Conservation (phyloP, 2,888 invertebrate species). For the Acrobasis suavella region DNA sequence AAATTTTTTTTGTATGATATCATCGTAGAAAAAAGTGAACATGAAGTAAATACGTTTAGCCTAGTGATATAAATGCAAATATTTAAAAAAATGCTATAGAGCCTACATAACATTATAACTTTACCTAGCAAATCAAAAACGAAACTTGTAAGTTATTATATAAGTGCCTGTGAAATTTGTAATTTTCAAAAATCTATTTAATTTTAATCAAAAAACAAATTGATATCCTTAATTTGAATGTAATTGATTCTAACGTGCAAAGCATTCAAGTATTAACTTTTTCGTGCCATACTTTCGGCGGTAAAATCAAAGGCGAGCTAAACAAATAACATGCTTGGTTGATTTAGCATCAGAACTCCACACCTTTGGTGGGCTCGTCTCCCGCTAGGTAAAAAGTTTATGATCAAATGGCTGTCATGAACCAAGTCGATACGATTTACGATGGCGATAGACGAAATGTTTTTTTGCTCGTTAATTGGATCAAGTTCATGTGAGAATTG, state of each 20-base stretch:
- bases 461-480: constrained; percentile 20
- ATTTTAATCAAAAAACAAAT: background rate
- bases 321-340: constrained; percentile 64
- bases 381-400: constrained; percentile 55
- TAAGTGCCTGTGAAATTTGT: too few species aligned
- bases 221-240: background rate
- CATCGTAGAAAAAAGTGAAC: too few species aligned
- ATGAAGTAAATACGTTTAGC: too few species aligned
- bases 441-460: constrained; percentile 23
- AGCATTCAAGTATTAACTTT: background rate
- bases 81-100: too few species aligned
- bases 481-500: constrained; percentile 11
- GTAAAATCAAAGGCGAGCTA: constrained; percentile 49
- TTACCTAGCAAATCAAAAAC: too few species aligned
- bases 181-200: too few species aligned
- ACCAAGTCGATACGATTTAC: constrained; percentile 38
- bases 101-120: too few species aligned
- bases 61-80: too few species aligned
- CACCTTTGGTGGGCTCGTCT: constrained; percentile 65
- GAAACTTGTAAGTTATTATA: too few species aligned
- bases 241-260: background rate
- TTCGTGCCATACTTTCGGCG: constrained; percentile 38
- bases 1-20: too few species aligned
- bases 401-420: constrained; percentile 49
- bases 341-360: constrained; percentile 52